Evolutionary conservation across 2,113 vertebrate genomes (phyloP), one percentile per base, ranked within the genome.

Genomic region (Corythaixoides concolor): DNA sequence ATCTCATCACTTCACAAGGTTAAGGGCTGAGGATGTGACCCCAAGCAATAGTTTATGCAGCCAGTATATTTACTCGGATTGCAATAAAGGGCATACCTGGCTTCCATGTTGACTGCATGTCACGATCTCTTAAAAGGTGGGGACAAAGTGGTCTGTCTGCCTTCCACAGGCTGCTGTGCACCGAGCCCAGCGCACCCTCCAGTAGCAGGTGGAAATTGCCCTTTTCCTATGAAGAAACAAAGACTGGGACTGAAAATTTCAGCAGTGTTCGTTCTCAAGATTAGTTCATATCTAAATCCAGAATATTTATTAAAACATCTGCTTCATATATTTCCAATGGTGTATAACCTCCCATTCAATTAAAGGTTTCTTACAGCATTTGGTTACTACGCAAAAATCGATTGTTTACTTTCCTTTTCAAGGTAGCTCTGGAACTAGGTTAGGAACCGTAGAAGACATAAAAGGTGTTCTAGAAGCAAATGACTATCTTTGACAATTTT

Each of bases 131-230:
- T 21, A 16, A 47, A 37, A 85, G 10, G 5, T 18, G 33, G 21
- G 13, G 39, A 63, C 2, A 5, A 59, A 8, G 22, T 35, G 9
- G 5, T 33, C 18, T 11, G 5, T 18, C 18, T 69, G 37, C 16
- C 32, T 56, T 53, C 69, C 13, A 50, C n/a, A 49, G 16, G 35
- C 11, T 60, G 22, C 43, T 79, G 37, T 1, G 0, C 22, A 13
- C 28, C 2, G 0, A 72, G 17, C 6, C 32, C 2, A 0, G 1
- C 5, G 12, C 2, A 4, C 7, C 6, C 15, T 64, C 33, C 45
- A 21, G 9, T 5, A 70, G 24, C 35, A 33, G 58, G 6, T 15
- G 3, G 3, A 66, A 23, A 41, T 66, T 77, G 6, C 14, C 19
- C 7, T 27, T 70, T 35, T 49, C 27, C 13, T 8, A 5, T 19